Evolutionary conservation across 2,113 vertebrate genomes (phyloP), one percentile per base, ranked within the genome.

Genomic region (Triplophysa tibetana): DNA sequence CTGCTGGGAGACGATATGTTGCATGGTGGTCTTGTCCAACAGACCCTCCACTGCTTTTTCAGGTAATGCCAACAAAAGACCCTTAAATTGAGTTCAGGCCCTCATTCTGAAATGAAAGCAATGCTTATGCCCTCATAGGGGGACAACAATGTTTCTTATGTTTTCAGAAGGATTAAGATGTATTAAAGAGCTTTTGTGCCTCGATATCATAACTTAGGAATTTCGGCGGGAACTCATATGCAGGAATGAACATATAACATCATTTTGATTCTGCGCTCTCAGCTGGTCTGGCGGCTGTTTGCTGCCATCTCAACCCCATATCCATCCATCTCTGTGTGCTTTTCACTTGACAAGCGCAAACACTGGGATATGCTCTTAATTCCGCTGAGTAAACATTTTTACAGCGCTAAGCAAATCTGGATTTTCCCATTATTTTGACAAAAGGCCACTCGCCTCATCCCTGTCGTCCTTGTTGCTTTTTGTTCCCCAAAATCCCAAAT

Each of bases 11-110:
- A 38, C 69, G 26, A 77, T 65, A 69, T 75, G 63, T 63, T 72
- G 80, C 86, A 82, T 78, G 86, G 84, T 82, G 82, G 84, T 85
- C 86, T 81, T 63, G 64, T 68, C 84, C 76, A 77, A 77, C 79
- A 76, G 73, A 78, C 78, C 69, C 70, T 80, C 63, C 24, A 79
- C 69, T 83, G 69, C 77, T 86, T 79, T 86, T 78, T 45, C 70
- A 85, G 81, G 83, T 81, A 86, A 83, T 77, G 45, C 85, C 77
- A 75, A 82, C 79, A 81, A 76, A 85, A 81, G 79, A 61, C 45
- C 74, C 78, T 84, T 84, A 75, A 84, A 78, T 80, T 68, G 73
- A 75, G 61, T 77, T 84, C 66, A 75, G 70, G 61, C 70, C 76
- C 77, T 70, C 54, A 41, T 79, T 81, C 64, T 73, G 33, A 48